Evolutionary conservation across 35 echinoderm and acorn worm species (phyloP).

Genomic region (Heliocidaris tuberculata): DNA sequence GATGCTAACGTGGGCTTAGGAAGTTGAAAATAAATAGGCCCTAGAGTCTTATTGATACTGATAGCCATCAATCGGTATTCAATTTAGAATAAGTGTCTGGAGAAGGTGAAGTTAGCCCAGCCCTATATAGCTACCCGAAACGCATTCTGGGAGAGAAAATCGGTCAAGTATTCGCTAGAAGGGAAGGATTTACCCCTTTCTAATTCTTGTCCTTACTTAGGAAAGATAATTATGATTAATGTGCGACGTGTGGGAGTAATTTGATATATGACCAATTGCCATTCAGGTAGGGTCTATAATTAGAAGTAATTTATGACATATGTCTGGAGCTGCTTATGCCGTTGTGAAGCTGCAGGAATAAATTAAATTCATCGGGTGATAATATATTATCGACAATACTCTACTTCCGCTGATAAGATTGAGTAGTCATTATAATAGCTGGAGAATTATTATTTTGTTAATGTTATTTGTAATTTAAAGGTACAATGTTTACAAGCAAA

Average conservation of each 20-base stretch:
- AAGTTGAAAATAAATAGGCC: not conserved
- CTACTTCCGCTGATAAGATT: not conserved
- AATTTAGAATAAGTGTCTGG: not conserved
- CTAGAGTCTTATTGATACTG: not conserved
- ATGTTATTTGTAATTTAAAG: too few species aligned
- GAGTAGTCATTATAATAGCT: too few species aligned
- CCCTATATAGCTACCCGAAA: not conserved
- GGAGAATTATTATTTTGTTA: too few species aligned
- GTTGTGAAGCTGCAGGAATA: not conserved
- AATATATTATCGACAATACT: not conserved
- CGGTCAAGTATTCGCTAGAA: not conserved
- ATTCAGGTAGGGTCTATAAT: not conserved
- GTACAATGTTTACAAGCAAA: too few species aligned
- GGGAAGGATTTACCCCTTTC: not conserved
- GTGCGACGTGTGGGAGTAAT: not conserved
- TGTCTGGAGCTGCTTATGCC: not conserved
- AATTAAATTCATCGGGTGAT: not conserved
- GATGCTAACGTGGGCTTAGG: not conserved
- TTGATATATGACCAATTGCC: not conserved
- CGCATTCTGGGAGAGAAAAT: not conserved
- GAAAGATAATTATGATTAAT: conserved; percentile 6
- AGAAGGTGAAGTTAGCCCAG: not conserved
- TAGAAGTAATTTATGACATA: not conserved
- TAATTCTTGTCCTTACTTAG: not conserved
- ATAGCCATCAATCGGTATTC: conserved; percentile 1